Evolutionary conservation across 2,113 vertebrate species (phyloP).

Genomic region (Ondatra zibethicus): DNA sequence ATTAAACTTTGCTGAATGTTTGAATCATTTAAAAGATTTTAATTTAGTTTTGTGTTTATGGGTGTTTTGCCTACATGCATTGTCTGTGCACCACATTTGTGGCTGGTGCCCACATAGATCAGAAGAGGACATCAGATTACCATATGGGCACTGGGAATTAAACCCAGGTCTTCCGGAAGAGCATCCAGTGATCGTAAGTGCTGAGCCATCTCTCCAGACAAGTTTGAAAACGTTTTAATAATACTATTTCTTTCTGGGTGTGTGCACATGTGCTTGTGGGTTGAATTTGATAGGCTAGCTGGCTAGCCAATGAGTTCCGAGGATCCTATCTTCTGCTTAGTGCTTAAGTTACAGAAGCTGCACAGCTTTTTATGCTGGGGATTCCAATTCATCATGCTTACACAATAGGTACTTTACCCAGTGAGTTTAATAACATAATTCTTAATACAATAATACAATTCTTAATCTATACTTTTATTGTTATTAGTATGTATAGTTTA

Average conservation of each 20-base stretch:
- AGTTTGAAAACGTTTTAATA: constrained; percentile 23
- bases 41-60: neutral
- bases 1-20: constrained; percentile 27
- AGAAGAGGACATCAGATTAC: neutral
- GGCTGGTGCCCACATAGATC: neutral
- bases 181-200: neutral
- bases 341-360: neutral
- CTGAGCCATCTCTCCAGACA: neutral
- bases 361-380: neutral
- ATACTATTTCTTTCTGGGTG: neutral
- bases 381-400: neutral
- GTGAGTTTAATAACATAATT: neutral
- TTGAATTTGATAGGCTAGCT: neutral
- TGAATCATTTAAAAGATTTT: neutral
- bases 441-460: neutral
- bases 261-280: neutral
- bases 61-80: neutral
- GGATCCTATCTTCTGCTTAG: neutral
- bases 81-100: neutral
- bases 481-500: constrained; percentile 33
- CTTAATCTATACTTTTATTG: neutral
- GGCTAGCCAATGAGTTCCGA: neutral
- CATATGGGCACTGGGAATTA: neutral
- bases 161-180: neutral
- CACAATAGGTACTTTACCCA: neutral